Evolutionary conservation across 1,140 invertebrate genomes (phyloP).

Genomic region (Anagrus nilaparvatae): DNA sequence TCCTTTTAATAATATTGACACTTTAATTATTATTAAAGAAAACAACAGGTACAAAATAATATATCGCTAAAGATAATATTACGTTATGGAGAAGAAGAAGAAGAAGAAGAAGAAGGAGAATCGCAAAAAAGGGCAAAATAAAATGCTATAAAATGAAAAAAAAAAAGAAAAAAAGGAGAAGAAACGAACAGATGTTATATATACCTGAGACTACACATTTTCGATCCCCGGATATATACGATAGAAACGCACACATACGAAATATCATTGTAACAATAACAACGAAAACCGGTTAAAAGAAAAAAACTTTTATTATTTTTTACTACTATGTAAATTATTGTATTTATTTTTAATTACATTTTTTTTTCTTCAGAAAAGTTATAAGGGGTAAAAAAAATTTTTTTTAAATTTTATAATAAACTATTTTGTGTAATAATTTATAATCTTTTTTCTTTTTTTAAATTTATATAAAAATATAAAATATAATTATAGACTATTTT

Average conservation of each 20-base stretch:
- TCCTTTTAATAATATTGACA: too few relatives aligned
- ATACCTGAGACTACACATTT: too few relatives aligned
- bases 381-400: conserved; percentile 16
- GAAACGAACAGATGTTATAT: conserved; percentile 3
- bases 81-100: conserved; percentile 1
- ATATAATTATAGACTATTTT: too few relatives aligned
- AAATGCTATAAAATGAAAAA: conserved; percentile 2
- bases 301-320: neutral
- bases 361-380: conserved; percentile 15
- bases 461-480: too few relatives aligned
- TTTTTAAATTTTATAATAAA: too few relatives aligned
- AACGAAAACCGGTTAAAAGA: neutral
- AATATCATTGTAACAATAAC: too few relatives aligned
- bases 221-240: too few relatives aligned
- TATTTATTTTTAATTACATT: conserved; percentile 8
- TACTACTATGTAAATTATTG: conserved; percentile 5
- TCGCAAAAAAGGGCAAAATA: conserved; percentile 7
- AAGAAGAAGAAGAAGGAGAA: neutral
- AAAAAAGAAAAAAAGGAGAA: conserved; percentile 13
- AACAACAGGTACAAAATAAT: neutral
- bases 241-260: too few relatives aligned
- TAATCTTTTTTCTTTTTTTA: too few relatives aligned
- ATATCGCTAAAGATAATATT: conserved; percentile 1
- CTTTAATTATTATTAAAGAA: too few relatives aligned
- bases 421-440: too few relatives aligned